Conservation (phyloP, 2,888 invertebrate genomes). For the Muschampia staudingeri region DNA sequence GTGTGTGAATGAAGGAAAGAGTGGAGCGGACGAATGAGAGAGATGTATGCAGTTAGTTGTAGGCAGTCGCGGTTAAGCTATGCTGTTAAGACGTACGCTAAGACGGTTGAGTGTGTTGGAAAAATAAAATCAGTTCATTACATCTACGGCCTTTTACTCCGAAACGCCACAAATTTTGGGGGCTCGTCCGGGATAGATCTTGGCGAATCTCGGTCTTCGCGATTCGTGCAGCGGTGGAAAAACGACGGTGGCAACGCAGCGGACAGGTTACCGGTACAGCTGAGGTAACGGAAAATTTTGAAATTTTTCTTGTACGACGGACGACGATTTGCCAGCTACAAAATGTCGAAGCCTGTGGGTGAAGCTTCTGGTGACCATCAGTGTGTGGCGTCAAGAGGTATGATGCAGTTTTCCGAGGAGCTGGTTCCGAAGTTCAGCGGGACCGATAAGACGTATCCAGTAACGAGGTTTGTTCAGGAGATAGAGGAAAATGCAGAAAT, state of each 20-base stretch:
- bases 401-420: neutral
- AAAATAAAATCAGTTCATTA: too few species aligned
- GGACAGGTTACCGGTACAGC: too few species aligned
- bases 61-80: too few species aligned
- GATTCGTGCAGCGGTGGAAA: neutral
- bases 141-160: too few species aligned
- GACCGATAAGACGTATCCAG: slow-evolving; percentile 2
- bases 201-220: too few species aligned
- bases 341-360: neutral
- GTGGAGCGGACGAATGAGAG: too few species aligned
- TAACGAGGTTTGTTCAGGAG: neutral
- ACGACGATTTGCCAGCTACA: too few species aligned
- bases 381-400: neutral
- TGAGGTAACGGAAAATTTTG: too few species aligned
- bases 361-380: neutral
- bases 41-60: too few species aligned
- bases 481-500: neutral
- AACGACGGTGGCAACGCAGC: neutral
- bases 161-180: neutral
- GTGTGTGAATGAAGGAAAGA: too few species aligned
- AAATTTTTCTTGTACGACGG: too few species aligned
- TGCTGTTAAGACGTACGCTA: too few species aligned
- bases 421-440: neutral
- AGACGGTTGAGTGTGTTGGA: neutral
- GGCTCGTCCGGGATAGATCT: neutral